phyloP scores from a whole-genome alignment of 2,888 invertebrate species.

The Polydrusus cervinus region DNA sequence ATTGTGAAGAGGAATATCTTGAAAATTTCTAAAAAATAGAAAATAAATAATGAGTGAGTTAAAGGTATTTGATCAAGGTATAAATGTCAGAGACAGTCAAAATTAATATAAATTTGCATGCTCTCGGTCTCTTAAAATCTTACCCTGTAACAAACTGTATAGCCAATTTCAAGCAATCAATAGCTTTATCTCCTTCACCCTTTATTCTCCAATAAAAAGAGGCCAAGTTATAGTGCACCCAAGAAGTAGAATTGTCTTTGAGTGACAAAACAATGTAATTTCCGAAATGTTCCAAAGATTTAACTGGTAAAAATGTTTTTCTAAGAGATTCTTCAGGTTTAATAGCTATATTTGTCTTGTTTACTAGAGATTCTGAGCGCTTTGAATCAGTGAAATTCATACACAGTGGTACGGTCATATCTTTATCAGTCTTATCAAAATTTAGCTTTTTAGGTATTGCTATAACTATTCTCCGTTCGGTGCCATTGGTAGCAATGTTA shows the following conservation, averaged over 20 bases:
- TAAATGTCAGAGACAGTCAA: too few relatives aligned
- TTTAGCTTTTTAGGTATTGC: conserved; percentile 56
- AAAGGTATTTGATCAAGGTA: too few relatives aligned
- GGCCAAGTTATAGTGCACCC: conserved; percentile 87
- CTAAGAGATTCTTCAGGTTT: conserved; percentile 72
- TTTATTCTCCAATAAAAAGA: conserved; percentile 85
- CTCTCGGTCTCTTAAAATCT: too few relatives aligned
- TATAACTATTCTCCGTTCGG: conserved; percentile 72
- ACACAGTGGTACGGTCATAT: conserved; percentile 66
- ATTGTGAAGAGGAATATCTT: conserved; percentile 83
- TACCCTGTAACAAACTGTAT: conserved; percentile 84
- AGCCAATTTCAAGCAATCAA: conserved; percentile 85
- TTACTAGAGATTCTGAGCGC: conserved; percentile 51
- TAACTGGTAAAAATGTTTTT: conserved; percentile 69
- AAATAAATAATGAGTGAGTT: too few relatives aligned
- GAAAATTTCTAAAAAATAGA: conserved; percentile 75
- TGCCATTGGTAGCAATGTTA: conserved; percentile 76
- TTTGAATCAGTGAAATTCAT: conserved; percentile 59
- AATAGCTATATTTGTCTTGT: conserved; percentile 54
- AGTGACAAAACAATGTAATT: conserved; percentile 78
- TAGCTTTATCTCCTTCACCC: conserved; percentile 84
- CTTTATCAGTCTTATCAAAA: conserved; percentile 57
- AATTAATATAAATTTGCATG: conserved; percentile 43
- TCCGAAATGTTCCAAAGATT: conserved; percentile 74
- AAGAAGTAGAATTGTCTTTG: conserved; percentile 80